Evolutionary conservation across 2,888 invertebrate species (phyloP).

Genomic region (Pseudococcus longispinus): DNA sequence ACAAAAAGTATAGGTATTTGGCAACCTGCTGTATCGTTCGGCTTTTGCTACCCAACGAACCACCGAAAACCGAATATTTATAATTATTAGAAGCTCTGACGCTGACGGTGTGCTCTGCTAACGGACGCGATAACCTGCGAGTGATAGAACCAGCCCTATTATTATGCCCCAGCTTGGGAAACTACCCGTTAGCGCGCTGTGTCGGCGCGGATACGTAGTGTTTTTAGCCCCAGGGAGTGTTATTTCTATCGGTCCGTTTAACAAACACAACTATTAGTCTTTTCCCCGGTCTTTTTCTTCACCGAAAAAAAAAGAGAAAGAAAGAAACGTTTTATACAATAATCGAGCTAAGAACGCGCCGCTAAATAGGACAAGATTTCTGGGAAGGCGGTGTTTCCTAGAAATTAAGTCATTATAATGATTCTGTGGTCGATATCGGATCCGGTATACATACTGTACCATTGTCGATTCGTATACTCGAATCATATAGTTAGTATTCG

Average conservation of each 20-base stretch:
- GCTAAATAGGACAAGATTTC: constrained; percentile 45
- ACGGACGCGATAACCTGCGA: constrained; percentile 56
- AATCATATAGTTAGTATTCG: neutral
- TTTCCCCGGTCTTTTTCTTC: constrained; percentile 4
- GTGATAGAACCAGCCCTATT: constrained; percentile 55
- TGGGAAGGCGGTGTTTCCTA: constrained; percentile 50
- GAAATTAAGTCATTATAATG: constrained; percentile 54
- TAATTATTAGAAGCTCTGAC: constrained; percentile 50
- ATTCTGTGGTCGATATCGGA: constrained; percentile 29
- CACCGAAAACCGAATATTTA: constrained; percentile 12
- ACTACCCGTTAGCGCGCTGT: constrained; percentile 52
- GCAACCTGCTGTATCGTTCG: neutral
- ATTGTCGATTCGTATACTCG: constrained; percentile 21
- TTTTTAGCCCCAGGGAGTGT: constrained; percentile 54
- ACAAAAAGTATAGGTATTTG: neutral
- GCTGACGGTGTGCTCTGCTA: constrained; percentile 48
- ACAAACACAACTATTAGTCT: constrained; percentile 51
- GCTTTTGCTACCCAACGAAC: neutral
- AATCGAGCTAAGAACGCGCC: neutral
- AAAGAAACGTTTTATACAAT: constrained; percentile 27
- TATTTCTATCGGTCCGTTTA: constrained; percentile 55
- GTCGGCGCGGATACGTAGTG: constrained; percentile 48
- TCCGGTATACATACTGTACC: neutral
- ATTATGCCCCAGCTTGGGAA: constrained; percentile 46
- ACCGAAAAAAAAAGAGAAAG: constrained; percentile 40